Evolutionary conservation across 2,888 invertebrate genomes (phyloP).

Genomic region (Rhyacophila evoluta): DNA sequence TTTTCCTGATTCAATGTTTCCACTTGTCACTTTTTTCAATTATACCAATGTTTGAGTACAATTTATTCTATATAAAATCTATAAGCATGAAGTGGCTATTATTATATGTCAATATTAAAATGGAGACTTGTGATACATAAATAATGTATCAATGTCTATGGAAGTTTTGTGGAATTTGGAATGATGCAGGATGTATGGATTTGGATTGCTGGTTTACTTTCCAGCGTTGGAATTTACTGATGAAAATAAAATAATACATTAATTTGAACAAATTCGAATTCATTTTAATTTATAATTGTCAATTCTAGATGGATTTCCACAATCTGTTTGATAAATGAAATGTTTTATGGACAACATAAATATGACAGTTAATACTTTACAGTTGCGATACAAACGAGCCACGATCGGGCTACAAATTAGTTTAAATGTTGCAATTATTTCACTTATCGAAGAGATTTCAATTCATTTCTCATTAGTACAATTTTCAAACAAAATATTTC

Average conservation of each 20-base stretch:
- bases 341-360: not conserved
- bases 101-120: too few species aligned
- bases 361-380: not conserved
- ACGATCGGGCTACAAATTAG: not conserved
- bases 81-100: too few species aligned
- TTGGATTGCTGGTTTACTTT: too few species aligned
- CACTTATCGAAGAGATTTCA: constrained; percentile 18
- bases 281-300: constrained; percentile 24
- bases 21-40: too few species aligned
- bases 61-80: too few species aligned
- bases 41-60: too few species aligned
- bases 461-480: constrained; percentile 24
- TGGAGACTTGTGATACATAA: too few species aligned
- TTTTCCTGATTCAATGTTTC: too few species aligned
- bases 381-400: not conserved
- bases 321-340: constrained; percentile 22
- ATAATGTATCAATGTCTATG: too few species aligned
- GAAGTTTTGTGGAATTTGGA: not conserved
- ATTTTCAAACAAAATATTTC: constrained; percentile 24
- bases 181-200: not conserved
- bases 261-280: constrained; percentile 22
- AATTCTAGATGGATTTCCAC: constrained; percentile 21
- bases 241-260: constrained; percentile 5
- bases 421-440: not conserved
- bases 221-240: not conserved